These are phyloP conservation scores for Brachypteracias leptosomus DNA, from an alignment of 2,113 vertebrate genomes.

Conservation along the genomic window DNA sequence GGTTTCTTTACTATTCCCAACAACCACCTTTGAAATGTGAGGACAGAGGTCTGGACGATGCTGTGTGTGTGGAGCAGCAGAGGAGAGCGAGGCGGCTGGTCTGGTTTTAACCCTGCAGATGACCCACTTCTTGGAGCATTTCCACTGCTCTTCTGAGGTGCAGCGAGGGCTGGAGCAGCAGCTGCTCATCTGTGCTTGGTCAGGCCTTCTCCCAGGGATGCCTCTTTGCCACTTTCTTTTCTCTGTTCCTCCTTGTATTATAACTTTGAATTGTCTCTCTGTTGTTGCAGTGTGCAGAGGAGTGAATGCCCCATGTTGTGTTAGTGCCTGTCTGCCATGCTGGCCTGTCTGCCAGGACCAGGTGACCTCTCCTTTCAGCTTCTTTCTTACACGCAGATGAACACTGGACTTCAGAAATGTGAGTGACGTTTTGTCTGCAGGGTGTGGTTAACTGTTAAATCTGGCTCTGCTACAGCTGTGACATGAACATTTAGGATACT, in stretches of 20 bases:
- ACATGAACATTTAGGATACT: slow-evolving; percentile 34
- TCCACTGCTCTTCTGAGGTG: neutral
- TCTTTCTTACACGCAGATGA: slow-evolving; percentile 99
- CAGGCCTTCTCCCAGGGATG: slow-evolving; percentile 35
- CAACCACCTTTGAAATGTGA: slow-evolving; percentile 10
- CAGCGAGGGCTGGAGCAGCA: neutral
- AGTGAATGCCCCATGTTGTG: slow-evolving; percentile 89
- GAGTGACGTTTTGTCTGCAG: slow-evolving; percentile 77
- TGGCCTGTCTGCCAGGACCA: slow-evolving; percentile 98
- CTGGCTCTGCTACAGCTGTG: slow-evolving; percentile 22
- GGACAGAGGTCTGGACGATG: neutral
- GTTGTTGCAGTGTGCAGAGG: slow-evolving; percentile 86
- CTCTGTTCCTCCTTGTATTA: slow-evolving; percentile 50
- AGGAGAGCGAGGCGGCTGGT: neutral
- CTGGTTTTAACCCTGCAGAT: slow-evolving; percentile 2
- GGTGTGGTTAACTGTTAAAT: slow-evolving; percentile 58
- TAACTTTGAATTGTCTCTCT: slow-evolving; percentile 68
- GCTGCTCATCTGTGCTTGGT: neutral
- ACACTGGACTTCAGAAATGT: slow-evolving; percentile 99
- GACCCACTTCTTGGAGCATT: slow-evolving; percentile 24
- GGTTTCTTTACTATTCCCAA: neutral
- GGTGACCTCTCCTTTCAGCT: slow-evolving; percentile 97
- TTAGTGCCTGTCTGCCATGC: slow-evolving; percentile 97
- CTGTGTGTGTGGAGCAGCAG: neutral
- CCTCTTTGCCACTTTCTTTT: slow-evolving; percentile 45